Base-by-base conservation (phyloP, 1,140 invertebrate species). In the Maconellicoccus hirsutus region DNA sequence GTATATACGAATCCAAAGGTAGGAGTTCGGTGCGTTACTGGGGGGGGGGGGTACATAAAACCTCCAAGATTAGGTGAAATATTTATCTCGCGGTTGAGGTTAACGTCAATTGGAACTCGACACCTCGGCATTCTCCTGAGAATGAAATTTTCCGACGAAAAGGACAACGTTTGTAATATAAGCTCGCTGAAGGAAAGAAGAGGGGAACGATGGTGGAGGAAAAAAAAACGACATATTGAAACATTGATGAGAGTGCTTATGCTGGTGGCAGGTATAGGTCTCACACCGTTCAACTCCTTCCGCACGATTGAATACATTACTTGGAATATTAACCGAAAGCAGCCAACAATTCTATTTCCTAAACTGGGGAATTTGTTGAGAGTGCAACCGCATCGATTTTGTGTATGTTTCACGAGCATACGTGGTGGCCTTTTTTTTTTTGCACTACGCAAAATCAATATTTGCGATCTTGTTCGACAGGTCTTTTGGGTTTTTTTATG, bases 221-320 rank as follows among this genome's bases (percentile, higher is more conserved):
- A 52, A 52, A n/a, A n/a, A n/a, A 52, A 52, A 52, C 42, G 42
- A 52, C 42, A 52, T 52, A 52, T 52, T 52, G 42, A 52, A 52
- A 52, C 42, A 52, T 52, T 52, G 42, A 52, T 52, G 42, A 52
- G 42, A 52, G 42, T 52, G 42, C 42, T 52, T 52, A 52, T 52
- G 42, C 42, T 52, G 42, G 42, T 52, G 42, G 42, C 42, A 52
- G 42, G 42, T 52, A 52, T 52, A 52, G 42, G 42, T 52, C 42
- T 52, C 42, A 52, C 42, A 52, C 42, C 42, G 42, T 52, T 52
- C 42, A 52, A 52, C 42, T 52, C 42, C 42, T 52, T 52, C 42
- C 42, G 42, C 42, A 52, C 42, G 42, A 52, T 52, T 52, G 42
- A 52, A 52, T 52, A 52, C 42, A 52, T 52, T 52, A 52, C 42